Percentiles rank a stretch among this genome's conserved stretches.
Conservation (phyloP, 2,113 vertebrate genomes). For the Cheirogaleus medius region DNA sequence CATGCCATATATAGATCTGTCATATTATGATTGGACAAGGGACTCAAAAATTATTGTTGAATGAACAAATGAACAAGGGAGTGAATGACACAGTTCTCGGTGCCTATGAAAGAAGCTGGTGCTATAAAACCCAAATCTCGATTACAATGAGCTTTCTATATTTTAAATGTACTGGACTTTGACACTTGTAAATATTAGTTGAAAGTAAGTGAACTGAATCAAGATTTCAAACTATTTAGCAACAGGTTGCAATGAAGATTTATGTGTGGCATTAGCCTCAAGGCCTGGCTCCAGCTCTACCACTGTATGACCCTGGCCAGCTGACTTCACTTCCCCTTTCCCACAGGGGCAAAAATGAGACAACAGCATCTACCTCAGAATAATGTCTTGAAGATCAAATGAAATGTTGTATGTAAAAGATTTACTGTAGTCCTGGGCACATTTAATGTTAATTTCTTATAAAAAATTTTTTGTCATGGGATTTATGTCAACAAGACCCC, state of each 20-base stretch:
- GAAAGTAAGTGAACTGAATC: slow-evolving; percentile 52
- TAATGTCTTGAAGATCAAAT: not conserved
- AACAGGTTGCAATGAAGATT: not conserved
- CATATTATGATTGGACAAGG: not conserved
- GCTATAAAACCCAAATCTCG: not conserved
- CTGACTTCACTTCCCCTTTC: not conserved
- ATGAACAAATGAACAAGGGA: not conserved
- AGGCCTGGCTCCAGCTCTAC: not conserved
- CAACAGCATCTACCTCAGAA: not conserved
- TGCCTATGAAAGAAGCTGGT: not conserved
- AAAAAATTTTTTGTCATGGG: not conserved
- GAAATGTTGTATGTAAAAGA: not conserved
- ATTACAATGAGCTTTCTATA: not conserved
- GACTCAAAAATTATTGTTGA: not conserved
- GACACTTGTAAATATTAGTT: not conserved
- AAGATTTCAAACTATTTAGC: slow-evolving; percentile 11
- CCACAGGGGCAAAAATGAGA: not conserved
- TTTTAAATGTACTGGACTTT: not conserved
- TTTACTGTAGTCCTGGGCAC: not conserved
- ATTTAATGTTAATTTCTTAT: not conserved
- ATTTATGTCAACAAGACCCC: not conserved
- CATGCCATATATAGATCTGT: not conserved
- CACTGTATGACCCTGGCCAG: not conserved
- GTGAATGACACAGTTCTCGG: not conserved
- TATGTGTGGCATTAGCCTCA: not conserved